phyloP scores from a whole-genome alignment of 2,797 vertebrate species.

The Girardinus metallicus region DNA sequence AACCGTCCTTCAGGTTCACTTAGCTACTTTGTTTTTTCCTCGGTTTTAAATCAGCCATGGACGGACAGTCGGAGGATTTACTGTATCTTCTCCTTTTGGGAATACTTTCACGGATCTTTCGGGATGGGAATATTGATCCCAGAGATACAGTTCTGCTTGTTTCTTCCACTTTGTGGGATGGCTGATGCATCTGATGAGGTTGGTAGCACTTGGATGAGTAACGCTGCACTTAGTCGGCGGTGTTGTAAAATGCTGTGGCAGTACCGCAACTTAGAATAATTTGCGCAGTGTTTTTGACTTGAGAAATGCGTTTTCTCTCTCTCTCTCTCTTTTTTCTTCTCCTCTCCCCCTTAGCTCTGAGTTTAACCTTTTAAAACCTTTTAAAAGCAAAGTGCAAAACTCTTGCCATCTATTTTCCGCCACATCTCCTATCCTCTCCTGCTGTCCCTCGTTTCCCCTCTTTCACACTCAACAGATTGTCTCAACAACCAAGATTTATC shows the following conservation, averaged over 20 bases:
- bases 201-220: conserved; percentile 32
- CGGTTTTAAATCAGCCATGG: conserved; percentile 49
- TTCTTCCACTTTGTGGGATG: conserved; percentile 42
- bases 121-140: conserved; percentile 49
- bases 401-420: neutral
- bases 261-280: conserved; percentile 1
- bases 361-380: neutral
- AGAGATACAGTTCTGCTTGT: conserved; percentile 40
- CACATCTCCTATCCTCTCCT: conserved; percentile 15
- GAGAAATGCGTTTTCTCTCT: neutral
- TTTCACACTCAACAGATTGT: conserved; percentile 60
- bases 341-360: neutral
- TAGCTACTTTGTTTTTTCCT: conserved; percentile 37
- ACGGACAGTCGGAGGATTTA: conserved; percentile 44
- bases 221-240: neutral
- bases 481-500: conserved; percentile 58
- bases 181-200: conserved; percentile 60
- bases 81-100: conserved; percentile 43
- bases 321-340: neutral
- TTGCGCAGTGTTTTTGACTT: neutral
- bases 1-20: conserved; percentile 69
- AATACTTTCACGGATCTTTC: conserved; percentile 55
- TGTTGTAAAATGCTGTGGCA: neutral
- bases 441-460: conserved; percentile 45
- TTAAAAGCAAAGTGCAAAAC: neutral